These are phyloP conservation scores for Tethya wilhelma DNA, from an alignment of 37 sponge, comb jelly and placozoan genomes.

Conservation along the genomic window DNA sequence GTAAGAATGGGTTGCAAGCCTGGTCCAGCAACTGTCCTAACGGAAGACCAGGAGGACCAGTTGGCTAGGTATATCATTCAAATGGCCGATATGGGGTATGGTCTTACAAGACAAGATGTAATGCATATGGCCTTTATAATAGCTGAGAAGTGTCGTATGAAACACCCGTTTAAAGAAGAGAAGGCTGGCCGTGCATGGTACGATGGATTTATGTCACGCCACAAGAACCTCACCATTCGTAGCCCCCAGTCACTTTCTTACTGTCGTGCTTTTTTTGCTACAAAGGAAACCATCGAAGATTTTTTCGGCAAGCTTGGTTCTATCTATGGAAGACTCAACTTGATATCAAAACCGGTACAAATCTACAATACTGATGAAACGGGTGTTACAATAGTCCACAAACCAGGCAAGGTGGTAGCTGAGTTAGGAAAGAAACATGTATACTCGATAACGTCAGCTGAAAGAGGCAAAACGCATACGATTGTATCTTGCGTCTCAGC, in stretches of 20 bases:
- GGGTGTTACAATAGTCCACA: conserved; percentile 43
- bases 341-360: conserved; percentile 68
- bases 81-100: conserved; percentile 63
- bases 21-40: conserved; percentile 54
- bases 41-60: conserved; percentile 45
- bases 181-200: conserved; percentile 60
- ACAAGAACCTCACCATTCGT: conserved; percentile 21
- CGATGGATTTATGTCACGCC: conserved; percentile 39
- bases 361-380: conserved; percentile 57
- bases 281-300: conserved; percentile 33
- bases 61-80: conserved; percentile 29
- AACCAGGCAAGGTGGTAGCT: conserved; percentile 47
- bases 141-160: conserved; percentile 22
- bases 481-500: conserved; percentile 65
- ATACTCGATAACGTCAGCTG: conserved; percentile 42
- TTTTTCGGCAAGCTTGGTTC: conserved; percentile 61
- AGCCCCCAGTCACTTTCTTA: conserved; percentile 63
- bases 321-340: conserved; percentile 49
- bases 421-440: conserved; percentile 44
- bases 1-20: conserved; percentile 47
- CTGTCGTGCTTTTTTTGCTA: conserved; percentile 43
- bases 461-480: conserved; percentile 63
- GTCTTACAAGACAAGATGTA: conserved; percentile 41
- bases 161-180: conserved; percentile 51
- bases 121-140: conserved; percentile 49